Conservation (phyloP, 2,797 vertebrate species). For the Poeciliopsis presidionis region DNA sequence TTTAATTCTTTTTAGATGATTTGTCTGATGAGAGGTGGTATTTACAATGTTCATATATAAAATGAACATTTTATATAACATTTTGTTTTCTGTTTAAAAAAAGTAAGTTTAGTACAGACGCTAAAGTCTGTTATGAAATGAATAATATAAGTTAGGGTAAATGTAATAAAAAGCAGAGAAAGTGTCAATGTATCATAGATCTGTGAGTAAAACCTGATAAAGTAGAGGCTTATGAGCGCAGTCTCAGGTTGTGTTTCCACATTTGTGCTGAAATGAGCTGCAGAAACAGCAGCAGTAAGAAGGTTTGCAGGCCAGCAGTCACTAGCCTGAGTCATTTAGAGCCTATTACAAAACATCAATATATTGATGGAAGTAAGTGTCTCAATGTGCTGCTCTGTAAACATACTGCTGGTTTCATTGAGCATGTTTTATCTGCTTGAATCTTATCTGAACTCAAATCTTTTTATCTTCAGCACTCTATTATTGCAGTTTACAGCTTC, state of each 20-base stretch:
- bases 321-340: constrained; percentile 77
- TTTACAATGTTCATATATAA: neutral
- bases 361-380: constrained; percentile 78
- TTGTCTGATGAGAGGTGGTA: neutral
- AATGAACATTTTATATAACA: neutral
- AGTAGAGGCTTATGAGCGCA: neutral
- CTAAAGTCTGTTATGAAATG: neutral
- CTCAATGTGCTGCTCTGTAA: constrained; percentile 78
- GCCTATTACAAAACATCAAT: constrained; percentile 80
- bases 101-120: neutral
- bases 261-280: constrained; percentile 40
- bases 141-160: neutral
- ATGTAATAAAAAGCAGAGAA: neutral
- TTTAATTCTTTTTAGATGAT: neutral
- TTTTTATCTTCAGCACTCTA: constrained; percentile 59
- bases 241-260: constrained; percentile 19
- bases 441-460: constrained; percentile 74
- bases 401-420: constrained; percentile 61
- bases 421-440: constrained; percentile 75
- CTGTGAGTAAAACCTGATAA: neutral
- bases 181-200: constrained; percentile 1
- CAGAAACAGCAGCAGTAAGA: constrained; percentile 36
- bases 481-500: constrained; percentile 27
- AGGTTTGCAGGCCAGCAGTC: constrained; percentile 63
- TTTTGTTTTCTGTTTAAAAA: neutral